These are phyloP conservation scores for Natrix natrix DNA, from an alignment of 2,797 vertebrate species.

Conservation along the genomic window DNA sequence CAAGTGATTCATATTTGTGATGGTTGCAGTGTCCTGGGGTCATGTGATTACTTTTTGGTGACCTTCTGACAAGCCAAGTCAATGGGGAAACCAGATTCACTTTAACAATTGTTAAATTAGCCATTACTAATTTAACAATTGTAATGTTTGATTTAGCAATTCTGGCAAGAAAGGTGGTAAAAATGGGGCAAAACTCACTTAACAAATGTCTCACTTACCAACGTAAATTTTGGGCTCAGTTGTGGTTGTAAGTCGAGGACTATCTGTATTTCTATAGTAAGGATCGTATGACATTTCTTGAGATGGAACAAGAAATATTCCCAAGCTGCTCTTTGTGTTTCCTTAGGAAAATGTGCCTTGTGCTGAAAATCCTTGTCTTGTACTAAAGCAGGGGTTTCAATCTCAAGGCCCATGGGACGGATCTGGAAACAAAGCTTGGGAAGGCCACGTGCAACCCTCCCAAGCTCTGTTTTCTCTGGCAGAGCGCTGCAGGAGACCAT, in stretches of 20 bases:
- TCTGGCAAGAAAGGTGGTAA: not conserved
- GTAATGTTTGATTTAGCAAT: not conserved
- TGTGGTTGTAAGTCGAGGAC: not conserved
- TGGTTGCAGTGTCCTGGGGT: rapidly evolving
- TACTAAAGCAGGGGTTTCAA: not conserved
- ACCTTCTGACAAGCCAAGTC: not conserved
- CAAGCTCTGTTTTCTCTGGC: too few species aligned
- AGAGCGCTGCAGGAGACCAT: too few species aligned
- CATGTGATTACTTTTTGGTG: not conserved
- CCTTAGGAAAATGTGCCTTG: not conserved
- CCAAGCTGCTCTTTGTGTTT: not conserved
- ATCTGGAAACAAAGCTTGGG: too few species aligned
- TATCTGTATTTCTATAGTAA: not conserved
- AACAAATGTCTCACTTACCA: not conserved
- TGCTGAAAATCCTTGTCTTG: not conserved
- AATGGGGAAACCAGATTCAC: not conserved
- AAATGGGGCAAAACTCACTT: not conserved
- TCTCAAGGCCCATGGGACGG: too few species aligned
- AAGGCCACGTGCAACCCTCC: too few species aligned
- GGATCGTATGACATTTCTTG: not conserved
- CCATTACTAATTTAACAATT: not conserved
- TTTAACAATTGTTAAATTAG: not conserved
- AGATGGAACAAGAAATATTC: not conserved
- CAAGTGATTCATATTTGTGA: not conserved
- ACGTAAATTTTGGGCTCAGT: not conserved